Conservation (phyloP, 2,888 invertebrate species). For the Linhomoeus sp. region DNA sequence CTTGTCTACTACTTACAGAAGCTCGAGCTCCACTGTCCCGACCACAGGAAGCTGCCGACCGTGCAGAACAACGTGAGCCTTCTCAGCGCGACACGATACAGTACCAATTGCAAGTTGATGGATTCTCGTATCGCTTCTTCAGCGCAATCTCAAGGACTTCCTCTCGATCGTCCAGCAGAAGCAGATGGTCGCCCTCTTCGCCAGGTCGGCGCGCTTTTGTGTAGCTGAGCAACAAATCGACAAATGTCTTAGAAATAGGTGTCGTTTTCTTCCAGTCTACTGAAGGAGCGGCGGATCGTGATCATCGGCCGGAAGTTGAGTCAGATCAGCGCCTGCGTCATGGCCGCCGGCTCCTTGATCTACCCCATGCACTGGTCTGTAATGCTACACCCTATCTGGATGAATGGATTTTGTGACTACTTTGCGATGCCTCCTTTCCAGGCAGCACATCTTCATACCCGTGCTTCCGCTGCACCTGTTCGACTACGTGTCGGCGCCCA, state of each 20-base stretch:
- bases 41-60: constrained; percentile 63
- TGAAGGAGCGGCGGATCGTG: constrained; percentile 77
- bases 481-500: constrained; percentile 58
- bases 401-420: constrained; percentile 68
- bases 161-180: constrained; percentile 79
- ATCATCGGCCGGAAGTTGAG: constrained; percentile 73
- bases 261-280: constrained; percentile 42
- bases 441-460: constrained; percentile 88
- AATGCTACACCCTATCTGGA: no score
- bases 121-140: constrained; percentile 15
- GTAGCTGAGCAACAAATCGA: no score
- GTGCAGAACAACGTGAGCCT: constrained; percentile 80
- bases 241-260: no score
- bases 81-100: no score
- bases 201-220: constrained; percentile 38
- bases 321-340: constrained; percentile 57
- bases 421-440: constrained; percentile 66
- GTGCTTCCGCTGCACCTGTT: constrained; percentile 67
- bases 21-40: constrained; percentile 56
- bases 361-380: constrained; percentile 75
- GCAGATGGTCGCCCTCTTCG: constrained; percentile 87
- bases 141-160: constrained; percentile 90
- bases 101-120: not conserved
- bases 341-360: constrained; percentile 76
- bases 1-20: constrained; percentile 47